Evolutionary conservation across 2,797 vertebrate species (phyloP).

Genomic region (Malacoctenus gilli): DNA sequence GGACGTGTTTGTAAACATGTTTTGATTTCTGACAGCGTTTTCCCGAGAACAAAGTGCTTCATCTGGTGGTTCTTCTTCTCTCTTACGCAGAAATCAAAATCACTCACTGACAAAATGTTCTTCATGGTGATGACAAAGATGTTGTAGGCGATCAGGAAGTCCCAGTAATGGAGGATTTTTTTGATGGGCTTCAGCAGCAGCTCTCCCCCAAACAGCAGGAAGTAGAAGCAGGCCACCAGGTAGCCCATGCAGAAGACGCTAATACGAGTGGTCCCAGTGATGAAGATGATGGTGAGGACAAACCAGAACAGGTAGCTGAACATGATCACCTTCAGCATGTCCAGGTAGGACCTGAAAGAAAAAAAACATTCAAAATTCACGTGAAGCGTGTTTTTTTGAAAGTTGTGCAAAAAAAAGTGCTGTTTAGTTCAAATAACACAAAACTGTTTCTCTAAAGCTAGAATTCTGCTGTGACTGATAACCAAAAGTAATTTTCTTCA

Average conservation of each 20-base stretch:
- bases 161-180: slow-evolving; percentile 96
- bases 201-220: slow-evolving; percentile 95
- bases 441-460: no score
- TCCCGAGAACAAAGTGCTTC: no score
- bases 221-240: slow-evolving; percentile 98
- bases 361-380: no score
- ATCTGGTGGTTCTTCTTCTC: no score
- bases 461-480: no score
- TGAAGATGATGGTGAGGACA: slow-evolving; percentile 98
- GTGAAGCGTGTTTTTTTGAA: no score
- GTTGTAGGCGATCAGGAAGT: slow-evolving; percentile 98
- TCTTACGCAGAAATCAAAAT: no score
- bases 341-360: slow-evolving; percentile 90
- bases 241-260: slow-evolving; percentile 99
- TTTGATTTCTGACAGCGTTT: no score
- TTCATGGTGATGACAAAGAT: slow-evolving; percentile 99
- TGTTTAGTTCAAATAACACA: no score
- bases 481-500: no score
- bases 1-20: no score
- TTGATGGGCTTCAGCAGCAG: slow-evolving; percentile 95
- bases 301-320: slow-evolving; percentile 99
- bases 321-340: slow-evolving; percentile 98
- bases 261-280: slow-evolving; percentile 98
- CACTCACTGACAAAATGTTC: slow-evolving; percentile 94
- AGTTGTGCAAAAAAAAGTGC: no score